These are phyloP conservation scores for Mythimna lalbum DNA, from an alignment of 2,888 invertebrate genomes.

Conservation along the genomic window DNA sequence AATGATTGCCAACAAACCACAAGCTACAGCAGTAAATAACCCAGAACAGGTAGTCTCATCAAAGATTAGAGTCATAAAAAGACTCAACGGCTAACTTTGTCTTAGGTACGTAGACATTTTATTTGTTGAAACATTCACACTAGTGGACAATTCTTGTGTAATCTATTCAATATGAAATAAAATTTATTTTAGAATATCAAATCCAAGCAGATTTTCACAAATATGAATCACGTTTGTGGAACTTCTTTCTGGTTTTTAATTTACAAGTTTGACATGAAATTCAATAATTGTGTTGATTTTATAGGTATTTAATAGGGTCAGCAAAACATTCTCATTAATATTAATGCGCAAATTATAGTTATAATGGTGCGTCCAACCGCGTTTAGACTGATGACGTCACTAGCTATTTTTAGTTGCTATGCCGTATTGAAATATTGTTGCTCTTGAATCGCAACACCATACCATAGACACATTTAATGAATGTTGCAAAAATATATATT, in stretches of 20 bases:
- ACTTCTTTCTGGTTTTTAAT: not conserved
- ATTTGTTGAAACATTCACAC: not conserved
- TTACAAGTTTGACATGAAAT: not conserved
- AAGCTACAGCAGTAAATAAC: no score
- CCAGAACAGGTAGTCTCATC: no score
- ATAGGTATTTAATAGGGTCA: not conserved
- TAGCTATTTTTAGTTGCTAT: conserved; percentile 32
- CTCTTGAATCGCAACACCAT: not conserved
- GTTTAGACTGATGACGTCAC: conserved; percentile 41
- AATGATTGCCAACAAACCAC: no score
- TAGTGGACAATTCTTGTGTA: not conserved
- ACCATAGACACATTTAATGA: not conserved
- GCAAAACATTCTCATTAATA: conserved; percentile 2
- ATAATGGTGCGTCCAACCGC: conserved; percentile 4
- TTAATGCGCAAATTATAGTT: conserved; percentile 13
- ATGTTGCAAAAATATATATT: not conserved
- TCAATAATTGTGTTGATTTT: not conserved
- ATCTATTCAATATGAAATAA: rapidly evolving
- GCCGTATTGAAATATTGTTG: conserved; percentile 3
- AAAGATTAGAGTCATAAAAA: no score
- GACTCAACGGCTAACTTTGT: no score
- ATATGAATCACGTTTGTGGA: not conserved
- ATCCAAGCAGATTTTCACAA: not conserved
- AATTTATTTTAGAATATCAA: conserved; percentile 10
- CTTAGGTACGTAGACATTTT: no score